Evolutionary conservation across 1,140 invertebrate genomes (phyloP), one percentile per base, ranked within the genome.

Genomic region (Melanaphis sacchari): DNA sequence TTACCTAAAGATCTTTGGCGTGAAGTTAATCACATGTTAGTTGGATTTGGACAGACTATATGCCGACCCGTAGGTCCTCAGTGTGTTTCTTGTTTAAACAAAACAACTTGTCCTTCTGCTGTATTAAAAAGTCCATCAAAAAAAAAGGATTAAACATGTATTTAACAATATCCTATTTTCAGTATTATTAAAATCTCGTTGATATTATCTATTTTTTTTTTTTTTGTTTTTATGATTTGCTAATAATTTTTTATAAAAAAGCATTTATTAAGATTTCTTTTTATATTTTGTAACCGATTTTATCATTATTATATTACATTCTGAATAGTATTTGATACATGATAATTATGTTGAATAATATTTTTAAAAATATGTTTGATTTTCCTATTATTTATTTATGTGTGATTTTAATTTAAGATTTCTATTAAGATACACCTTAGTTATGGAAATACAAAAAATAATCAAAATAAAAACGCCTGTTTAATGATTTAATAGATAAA

Each of bases 11-110:
- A 97, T 8, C 95, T 97, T 26, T 99, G 99, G 99, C 96, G 96
- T 93, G 97, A 99, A 95, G 97, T 99, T 0, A 99, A 99, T 96
- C 96, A 98, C 95, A 95, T 99, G 0, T 95, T 99, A 54, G 99
- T 99, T 26, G 99, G 99, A 52, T 99, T 99, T 96, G 99, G 99
- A 8, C 99, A 99, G 95, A 97, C 98, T 93, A 97, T 97, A 94
- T 99, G 99, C 95, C 95, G 96, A 93, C 97, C 98, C 11, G 95
- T 97, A 0, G 96, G 96, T 87, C 99, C 99, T 2, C 97, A 97
- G 94, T 99, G 99, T 95, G 94, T 94, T 0, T 96, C 96, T 92
- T 99, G 99, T 95, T 95, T 99, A 36, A 99, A 99, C 95, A 96
- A 96, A 93, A 94, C 96, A 84, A 96, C 99, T 41, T 99, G 99